Base-by-base conservation (phyloP, 1,140 invertebrate genomes). In the Danaus plexippus region DNA sequence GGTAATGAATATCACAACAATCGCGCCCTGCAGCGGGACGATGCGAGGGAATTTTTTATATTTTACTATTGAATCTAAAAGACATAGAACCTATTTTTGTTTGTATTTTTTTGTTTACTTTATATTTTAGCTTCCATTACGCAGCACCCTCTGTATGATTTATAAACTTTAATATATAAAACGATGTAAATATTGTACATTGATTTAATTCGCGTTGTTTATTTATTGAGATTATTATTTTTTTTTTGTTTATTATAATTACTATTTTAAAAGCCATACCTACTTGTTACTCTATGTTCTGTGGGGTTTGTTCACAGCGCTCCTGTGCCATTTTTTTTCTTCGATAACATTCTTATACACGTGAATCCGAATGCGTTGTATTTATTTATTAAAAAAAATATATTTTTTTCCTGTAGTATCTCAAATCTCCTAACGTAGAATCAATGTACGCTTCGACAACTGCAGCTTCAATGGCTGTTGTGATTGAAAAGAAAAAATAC, bases 171-270 rank as follows among this genome's bases (percentile, higher is more conserved):
- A 15, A 15, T 15, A 32, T 32, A 32, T 32, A 32, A 77, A 76
- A 80, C 69, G 69, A 79, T 80, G 83, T 86, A 86, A 86, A 86
- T 86, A 86, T 81, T 86, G 83, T 86, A 86, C 74, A 86, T 86
- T 85, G 55, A 69, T 80, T 81, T 57, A 76, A 69, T 77, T 70
- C 66, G 70, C 71, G 67, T 83, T 80, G 81, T 79, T 85, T 82
- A 86, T 86, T 86, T 86, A 83, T 85, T 71, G 53, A 54, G 64
- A 76, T 77, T n/a, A n/a, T n/a, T n/a, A n/a, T n/a, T n/a, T n/a
- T n/a, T 70, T 75, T 74, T 79, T 79, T 78, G 67, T 73, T 11
- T 18, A 46, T 80, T 75, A 76, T 59, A 73, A 52, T 74, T 67
- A 76, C 67, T 76, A 54, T 80, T 75, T 73, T 64, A 46, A 75